Percentiles rank a stretch among this genome's conserved stretches.
Conservation (phyloP, 2,113 vertebrate species). For the Antechinus stuartii region DNA sequence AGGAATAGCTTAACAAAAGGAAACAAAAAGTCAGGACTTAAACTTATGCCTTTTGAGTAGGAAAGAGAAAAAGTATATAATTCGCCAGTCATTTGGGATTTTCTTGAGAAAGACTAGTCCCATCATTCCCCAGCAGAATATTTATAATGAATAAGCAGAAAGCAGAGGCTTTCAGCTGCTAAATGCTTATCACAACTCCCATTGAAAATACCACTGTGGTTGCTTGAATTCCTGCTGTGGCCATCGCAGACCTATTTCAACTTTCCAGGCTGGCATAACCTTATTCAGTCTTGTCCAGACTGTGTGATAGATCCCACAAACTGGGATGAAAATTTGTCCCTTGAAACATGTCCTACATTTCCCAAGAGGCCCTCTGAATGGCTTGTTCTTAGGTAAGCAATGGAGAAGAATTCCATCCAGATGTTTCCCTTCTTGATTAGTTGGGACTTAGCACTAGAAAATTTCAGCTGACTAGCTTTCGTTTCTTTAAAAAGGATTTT, state of each 20-base stretch:
- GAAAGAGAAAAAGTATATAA: neutral
- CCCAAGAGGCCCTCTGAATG: neutral
- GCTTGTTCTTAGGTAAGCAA: neutral
- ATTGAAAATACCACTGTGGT: neutral
- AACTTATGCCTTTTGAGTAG: neutral
- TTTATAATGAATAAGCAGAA: neutral
- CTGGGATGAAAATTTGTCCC: neutral
- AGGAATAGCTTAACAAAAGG: too few relatives aligned
- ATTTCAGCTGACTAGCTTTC: neutral
- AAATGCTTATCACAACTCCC: neutral
- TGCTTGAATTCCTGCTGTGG: neutral
- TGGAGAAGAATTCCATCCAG: neutral
- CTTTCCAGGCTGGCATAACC: neutral
- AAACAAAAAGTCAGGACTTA: neutral
- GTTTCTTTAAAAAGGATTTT: neutral
- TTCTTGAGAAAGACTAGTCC: neutral
- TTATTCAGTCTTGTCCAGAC: neutral
- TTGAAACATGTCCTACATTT: neutral
- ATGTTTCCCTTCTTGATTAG: conserved; percentile 1
- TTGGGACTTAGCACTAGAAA: neutral
- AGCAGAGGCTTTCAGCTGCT: neutral
- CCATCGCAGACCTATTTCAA: neutral
- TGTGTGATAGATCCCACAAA: neutral
- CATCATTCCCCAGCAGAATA: neutral
- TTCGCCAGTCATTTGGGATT: neutral